Evolutionary conservation across 2,888 invertebrate genomes (phyloP), one percentile per base, ranked within the genome.

Genomic region (Galeopsomyia nigrocyanea): DNA sequence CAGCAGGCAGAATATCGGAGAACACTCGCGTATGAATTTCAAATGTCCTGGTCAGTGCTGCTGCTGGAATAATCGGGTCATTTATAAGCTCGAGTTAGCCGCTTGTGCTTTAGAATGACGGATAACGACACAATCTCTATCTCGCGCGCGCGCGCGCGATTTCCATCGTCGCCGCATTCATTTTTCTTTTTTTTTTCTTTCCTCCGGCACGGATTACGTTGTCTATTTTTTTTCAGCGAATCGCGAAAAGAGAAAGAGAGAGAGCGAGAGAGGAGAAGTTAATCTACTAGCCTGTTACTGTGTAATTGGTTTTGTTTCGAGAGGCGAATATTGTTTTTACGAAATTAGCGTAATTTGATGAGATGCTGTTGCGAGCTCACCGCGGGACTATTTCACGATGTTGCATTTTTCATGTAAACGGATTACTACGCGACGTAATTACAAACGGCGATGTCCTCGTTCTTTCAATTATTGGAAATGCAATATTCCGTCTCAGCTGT

Each of bases 41-140:
- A 79, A 80, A 80, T 78, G 73, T 73, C 58, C n/a, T 14, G 21
- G 60, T 39, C 2, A 6, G 57, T 16, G 47, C 67, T 60, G 55
- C 64, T 79, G 77, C 75, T 69, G 77, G 83, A 81, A 83, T 83
- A 83, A 83, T 83, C 82, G 80, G 77, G 81, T 79, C 83, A 80
- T 83, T 84, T 82, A 83, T 82, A 84, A 82, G 80, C 82, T 76
- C 68, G 77, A 64, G 78, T 79, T 79, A 64, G 82, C 79, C 79
- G 78, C 79, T 79, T 78, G 77, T 81, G 80, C 80, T 81, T 83
- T 81, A 82, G 81, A 80, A 80, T 71, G 71, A 84, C 81, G 82
- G 81, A 83, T 82, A 82, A 82, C 81, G 79, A 78, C 77, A 39
- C 13, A 39, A 39, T 26, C 26, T 26, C 39, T 39, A 1, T 39